Conservation (phyloP, 2,113 vertebrate genomes). For the Podarcis raffonei region DNA sequence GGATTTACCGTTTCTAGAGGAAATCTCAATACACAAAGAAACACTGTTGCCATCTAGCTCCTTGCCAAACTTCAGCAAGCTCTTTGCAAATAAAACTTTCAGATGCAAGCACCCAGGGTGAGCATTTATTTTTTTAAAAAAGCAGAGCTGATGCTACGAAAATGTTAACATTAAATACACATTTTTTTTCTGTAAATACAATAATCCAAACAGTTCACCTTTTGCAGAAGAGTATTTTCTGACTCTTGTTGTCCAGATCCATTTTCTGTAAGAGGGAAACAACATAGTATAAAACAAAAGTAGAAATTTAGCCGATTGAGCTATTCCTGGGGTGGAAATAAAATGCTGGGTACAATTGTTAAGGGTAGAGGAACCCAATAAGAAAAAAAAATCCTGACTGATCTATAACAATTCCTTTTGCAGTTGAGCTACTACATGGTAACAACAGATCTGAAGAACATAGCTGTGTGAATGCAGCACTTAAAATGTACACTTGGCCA, state of each 20-base stretch:
- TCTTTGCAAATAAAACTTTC: too few species aligned
- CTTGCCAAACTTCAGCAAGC: too few species aligned
- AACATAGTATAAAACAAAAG: neutral
- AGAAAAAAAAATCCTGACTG: neutral
- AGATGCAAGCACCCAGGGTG: too few species aligned
- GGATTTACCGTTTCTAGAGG: too few species aligned
- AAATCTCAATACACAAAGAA: neutral
- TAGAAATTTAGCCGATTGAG: conserved; percentile 27
- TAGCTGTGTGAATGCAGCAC: neutral
- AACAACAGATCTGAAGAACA: neutral
- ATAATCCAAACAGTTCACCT: conserved; percentile 65
- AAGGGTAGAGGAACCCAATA: neutral
- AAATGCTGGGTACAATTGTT: neutral
- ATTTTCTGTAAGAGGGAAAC: conserved; percentile 66
- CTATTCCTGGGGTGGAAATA: neutral
- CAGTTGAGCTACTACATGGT: neutral
- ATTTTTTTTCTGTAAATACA: neutral
- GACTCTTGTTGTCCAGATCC: conserved; percentile 63
- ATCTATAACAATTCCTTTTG: too few species aligned
- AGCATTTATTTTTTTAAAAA: too few species aligned
- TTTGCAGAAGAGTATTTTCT: conserved; percentile 63
- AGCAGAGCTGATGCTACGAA: neutral
- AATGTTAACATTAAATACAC: neutral
- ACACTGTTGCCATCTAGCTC: too few species aligned
- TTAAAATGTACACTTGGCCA: neutral